phyloP scores from a whole-genome alignment of 2,888 invertebrate species.

The Ochropleura leucogaster region DNA sequence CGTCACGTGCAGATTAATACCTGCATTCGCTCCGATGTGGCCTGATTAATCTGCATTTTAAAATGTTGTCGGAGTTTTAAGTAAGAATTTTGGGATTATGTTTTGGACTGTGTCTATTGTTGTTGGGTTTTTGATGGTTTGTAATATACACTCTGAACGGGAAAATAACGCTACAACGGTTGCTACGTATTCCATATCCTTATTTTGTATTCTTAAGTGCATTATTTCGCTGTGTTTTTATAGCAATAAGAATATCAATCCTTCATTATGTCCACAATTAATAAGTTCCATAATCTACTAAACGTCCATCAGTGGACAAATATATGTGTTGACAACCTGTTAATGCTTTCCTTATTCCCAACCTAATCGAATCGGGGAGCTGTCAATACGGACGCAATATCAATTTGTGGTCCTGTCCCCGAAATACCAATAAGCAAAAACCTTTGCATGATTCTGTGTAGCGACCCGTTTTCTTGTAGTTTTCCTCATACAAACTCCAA shows the following conservation, averaged over 20 bases:
- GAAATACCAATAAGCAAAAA: slow-evolving; percentile 37
- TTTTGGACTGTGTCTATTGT: slow-evolving; percentile 5
- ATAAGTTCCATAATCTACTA: neutral
- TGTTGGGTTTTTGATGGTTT: neutral
- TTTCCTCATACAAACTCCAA: slow-evolving; percentile 39
- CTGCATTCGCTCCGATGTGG: slow-evolving; percentile 19
- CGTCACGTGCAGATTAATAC: slow-evolving; percentile 36
- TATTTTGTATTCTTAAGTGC: neutral
- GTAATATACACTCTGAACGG: neutral
- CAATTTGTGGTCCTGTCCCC: slow-evolving; percentile 35
- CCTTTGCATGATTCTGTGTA: slow-evolving; percentile 18
- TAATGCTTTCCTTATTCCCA: slow-evolving; percentile 22
- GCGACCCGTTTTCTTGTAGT: slow-evolving; percentile 34
- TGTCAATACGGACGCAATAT: slow-evolving; percentile 18
- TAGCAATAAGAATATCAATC: neutral
- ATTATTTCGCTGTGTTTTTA: neutral
- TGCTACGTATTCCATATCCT: no score
- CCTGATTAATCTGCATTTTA: slow-evolving; percentile 51
- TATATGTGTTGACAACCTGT: slow-evolving; percentile 13
- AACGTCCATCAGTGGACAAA: slow-evolving; percentile 10
- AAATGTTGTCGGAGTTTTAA: slow-evolving; percentile 25
- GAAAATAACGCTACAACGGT: no score
- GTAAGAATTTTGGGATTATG: slow-evolving; percentile 9
- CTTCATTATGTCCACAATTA: neutral
- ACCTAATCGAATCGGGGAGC: slow-evolving; percentile 6